Base-by-base conservation (phyloP, 2,888 invertebrate species). In the Caenorhabditis japonica region DNA sequence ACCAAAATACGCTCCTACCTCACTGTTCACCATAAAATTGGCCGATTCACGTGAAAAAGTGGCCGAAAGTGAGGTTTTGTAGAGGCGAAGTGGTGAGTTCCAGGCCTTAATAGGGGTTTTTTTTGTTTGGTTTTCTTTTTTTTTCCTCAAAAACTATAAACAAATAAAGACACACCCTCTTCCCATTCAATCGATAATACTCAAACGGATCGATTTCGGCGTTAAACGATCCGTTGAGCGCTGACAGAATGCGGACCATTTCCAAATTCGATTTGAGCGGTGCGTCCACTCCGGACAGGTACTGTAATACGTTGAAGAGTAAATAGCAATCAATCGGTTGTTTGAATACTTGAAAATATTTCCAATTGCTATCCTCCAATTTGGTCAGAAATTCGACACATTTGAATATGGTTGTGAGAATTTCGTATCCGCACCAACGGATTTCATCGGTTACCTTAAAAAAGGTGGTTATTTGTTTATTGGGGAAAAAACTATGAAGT, bases 251-350 rank as follows among this genome's bases (percentile, higher is more conserved):
- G 25, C 53, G 46, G 5, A 77, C 75, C 76, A 76, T 80, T 53
- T 80, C 80, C 33, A 72, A 27, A 36, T 80, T 80, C 0, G 77
- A 69, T 19, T 73, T 74, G 27, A 80, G 27, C 13, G 80, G 80
- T 13, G 66, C 75, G 43, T 80, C 80, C 8, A 72, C 70, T 15
- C 80, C 80, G 12, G 77, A 72, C 10, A 80, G 52, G 38, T 80
- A 80, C 69, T 79, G 55, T 15, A 72, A 53, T 0, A 23, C 21
- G 0, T 10, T 52, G 41, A 23, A 17, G 5, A 30, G 30, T n/a
- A n/a, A n/a, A n/a, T n/a, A n/a, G n/a, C n/a, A n/a, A n/a, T n/a
- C n/a, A n/a, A n/a, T n/a, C n/a, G n/a, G n/a, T n/a, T n/a, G n/a
- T n/a, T n/a, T n/a, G n/a, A n/a, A n/a, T n/a, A n/a, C n/a, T n/a